These are phyloP conservation scores for Pantherophis alleghaniensis DNA, from an alignment of 2,797 vertebrate genomes.

Conservation along the genomic window DNA sequence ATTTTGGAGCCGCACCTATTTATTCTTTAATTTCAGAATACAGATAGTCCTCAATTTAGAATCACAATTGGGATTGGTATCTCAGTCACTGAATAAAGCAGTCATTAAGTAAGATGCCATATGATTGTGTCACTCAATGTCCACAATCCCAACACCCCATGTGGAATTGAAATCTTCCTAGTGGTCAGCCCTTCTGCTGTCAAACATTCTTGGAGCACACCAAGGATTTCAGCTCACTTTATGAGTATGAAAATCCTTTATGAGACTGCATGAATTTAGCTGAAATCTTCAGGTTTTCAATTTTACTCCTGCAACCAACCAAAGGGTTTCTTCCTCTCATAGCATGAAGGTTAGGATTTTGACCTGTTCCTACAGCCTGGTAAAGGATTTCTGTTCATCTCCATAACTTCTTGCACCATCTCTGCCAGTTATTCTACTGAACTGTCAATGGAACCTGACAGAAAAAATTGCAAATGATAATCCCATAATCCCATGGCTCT, in stretches of 20 bases:
- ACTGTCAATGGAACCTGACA: background rate
- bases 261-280: background rate
- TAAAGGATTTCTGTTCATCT: background rate
- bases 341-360: background rate
- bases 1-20: background rate
- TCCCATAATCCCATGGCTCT: background rate
- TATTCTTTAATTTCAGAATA: background rate
- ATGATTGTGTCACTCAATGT: background rate
- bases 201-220: background rate
- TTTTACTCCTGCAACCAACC: background rate
- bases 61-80: background rate
- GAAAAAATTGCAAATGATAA: background rate
- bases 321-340: background rate
- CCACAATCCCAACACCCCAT: background rate
- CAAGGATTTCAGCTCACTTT: background rate
- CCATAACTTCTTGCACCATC: background rate
- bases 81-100: background rate
- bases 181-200: background rate
- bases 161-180: background rate
- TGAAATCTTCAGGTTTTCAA: background rate
- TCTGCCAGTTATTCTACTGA: background rate
- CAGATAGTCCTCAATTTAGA: background rate
- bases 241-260: background rate
- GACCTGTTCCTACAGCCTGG: background rate
- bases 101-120: background rate